A percentile compares a stretch with the other conserved stretches of the same genome.
phyloP scores from a whole-genome alignment of 1,140 invertebrate species.

The Drosophila trapezifrons region DNA sequence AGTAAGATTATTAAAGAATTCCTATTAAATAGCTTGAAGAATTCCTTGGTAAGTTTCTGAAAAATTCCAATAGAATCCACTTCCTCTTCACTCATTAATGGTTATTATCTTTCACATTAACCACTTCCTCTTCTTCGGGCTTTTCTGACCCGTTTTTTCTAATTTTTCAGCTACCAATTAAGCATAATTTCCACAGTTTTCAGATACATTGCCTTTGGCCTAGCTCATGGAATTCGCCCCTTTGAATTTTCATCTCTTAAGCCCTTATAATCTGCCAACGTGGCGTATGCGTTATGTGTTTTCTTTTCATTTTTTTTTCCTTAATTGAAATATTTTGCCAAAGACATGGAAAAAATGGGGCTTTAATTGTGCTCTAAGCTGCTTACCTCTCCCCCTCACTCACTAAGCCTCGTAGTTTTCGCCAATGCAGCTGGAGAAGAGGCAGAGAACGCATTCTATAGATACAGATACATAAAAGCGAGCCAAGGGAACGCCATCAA shows the following conservation, averaged over 20 bases:
- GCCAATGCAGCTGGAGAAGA: conserved; percentile 17
- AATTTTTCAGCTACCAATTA: background rate
- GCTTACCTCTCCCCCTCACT: conserved; percentile 29
- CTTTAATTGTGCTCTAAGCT: conserved; percentile 58
- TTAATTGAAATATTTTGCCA: conserved; percentile 57
- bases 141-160: background rate
- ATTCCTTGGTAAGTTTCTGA: background rate
- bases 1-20: no score
- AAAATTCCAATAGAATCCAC: background rate
- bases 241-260: conserved; percentile 10
- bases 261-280: conserved; percentile 14
- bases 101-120: background rate
- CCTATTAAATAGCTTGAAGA: background rate
- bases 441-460: conserved; percentile 45
- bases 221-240: background rate
- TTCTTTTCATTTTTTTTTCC: conserved; percentile 16
- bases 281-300: conserved; percentile 51
- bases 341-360: conserved; percentile 20
- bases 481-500: conserved; percentile 30
- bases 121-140: background rate
- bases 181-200: background rate
- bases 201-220: background rate
- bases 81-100: background rate
- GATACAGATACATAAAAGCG: conserved; percentile 65
- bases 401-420: background rate